Base-by-base conservation (phyloP, 1,140 invertebrate species). In the Macrostomum lignano region DNA sequence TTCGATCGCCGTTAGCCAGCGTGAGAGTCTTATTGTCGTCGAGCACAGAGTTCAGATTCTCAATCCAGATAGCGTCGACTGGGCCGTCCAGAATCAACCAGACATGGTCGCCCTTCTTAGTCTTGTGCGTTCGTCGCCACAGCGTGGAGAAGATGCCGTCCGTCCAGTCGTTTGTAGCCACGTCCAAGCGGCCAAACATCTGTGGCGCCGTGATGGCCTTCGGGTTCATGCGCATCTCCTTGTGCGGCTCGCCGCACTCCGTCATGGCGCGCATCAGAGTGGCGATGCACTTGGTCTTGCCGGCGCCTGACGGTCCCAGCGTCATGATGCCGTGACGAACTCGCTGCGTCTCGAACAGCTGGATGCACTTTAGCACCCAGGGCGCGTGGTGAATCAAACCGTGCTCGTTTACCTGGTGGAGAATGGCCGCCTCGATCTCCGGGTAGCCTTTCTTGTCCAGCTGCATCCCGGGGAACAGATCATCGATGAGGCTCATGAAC, bases 301-400 rank as follows among this genome's bases (percentile, higher is more conserved):
- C 82, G 21, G 79, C 74, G n/a, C 82, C 81, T 37, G 54, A 72
- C 3, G 84, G 82, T 1, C 84, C 84, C 9, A 93, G 54, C 0
- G 75, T 77, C 81, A 93, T 91, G 43, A 93, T 91, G 17, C 82
- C 82, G 51, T 91, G 81, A 19, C 82, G 65, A 0, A 93, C 82
- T 44, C 73, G 64, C 60, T 91, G 81, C 0, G 81, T 91, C 60
- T 93, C 84, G 47, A 79, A 91, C 30, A 93, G 58, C 67, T 91
- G 77, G 45, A 91, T 82, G 22, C 91, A 64, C 60, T 93, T 93
- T 4, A 88, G 60, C 17, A 78, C 68, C 82, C 82, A 93, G 3
- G 81, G 73, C n/a, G 74, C 69, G 63, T 91, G 81, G 51, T 72
- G 72, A 36, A 88, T 65, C 14, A 91, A 58, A 15, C 70, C 71